These are phyloP conservation scores for Spodoptera frugiperda DNA, from an alignment of 1,140 invertebrate genomes.

Conservation along the genomic window DNA sequence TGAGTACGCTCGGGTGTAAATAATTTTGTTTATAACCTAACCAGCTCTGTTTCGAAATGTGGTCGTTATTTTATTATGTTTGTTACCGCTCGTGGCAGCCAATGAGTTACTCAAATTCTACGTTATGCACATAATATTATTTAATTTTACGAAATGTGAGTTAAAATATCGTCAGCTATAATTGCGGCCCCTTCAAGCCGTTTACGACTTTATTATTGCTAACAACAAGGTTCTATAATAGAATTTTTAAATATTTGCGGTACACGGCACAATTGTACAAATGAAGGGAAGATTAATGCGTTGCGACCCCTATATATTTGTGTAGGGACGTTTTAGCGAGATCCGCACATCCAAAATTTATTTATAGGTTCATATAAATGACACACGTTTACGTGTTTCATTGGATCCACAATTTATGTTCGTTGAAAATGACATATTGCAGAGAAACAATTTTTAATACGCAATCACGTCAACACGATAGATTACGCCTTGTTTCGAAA, in stretches of 20 bases:
- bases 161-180: slow-evolving; percentile 17
- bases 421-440: slow-evolving; percentile 50
- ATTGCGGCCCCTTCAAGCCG: neutral
- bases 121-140: slow-evolving; percentile 6
- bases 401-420: slow-evolving; percentile 58
- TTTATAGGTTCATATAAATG: slow-evolving; percentile 69
- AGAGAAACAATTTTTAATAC: slow-evolving; percentile 50
- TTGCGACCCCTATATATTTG: slow-evolving; percentile 69
- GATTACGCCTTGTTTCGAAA: slow-evolving; percentile 26
- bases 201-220: slow-evolving; percentile 32
- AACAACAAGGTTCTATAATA: slow-evolving; percentile 2
- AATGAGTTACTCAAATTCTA: too few species aligned
- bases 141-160: neutral
- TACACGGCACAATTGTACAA: slow-evolving; percentile 56
- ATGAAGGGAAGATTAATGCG: slow-evolving; percentile 70
- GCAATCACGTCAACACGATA: slow-evolving; percentile 31
- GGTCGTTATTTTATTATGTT: slow-evolving; percentile 22
- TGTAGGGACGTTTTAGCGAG: slow-evolving; percentile 71
- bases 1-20: neutral
- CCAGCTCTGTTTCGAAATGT: neutral
- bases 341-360: slow-evolving; percentile 70
- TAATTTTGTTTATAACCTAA: slow-evolving; percentile 9
- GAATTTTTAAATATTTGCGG: slow-evolving; percentile 33
- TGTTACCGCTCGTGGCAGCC: slow-evolving; percentile 1
- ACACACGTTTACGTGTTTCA: slow-evolving; percentile 62